Base-by-base conservation (phyloP, 2,113 vertebrate genomes). In the Haemorhous mexicanus region DNA sequence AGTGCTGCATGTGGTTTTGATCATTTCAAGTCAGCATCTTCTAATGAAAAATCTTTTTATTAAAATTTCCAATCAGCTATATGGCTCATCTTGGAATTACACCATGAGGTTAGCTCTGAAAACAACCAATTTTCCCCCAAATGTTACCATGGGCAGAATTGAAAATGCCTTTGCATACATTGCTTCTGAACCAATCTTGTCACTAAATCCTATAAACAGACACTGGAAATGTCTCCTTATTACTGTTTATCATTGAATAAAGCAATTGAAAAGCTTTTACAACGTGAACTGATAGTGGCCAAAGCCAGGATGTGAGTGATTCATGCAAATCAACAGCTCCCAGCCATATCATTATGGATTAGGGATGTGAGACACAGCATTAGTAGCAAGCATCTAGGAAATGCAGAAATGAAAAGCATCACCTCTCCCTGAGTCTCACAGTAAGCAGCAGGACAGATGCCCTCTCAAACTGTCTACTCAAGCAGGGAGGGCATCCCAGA, bases 221-320 rank as follows among this genome's bases (percentile, higher is more conserved):
- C 55, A 61, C 30, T 76, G 26, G 53, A 92, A 94, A 88, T 37
- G 50, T 21, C 85, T 95, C 63, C 43, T 85, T 90, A 73, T 27
- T 94, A 85, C 72, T 90, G 41, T 69, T 93, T 32, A 80, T 83
- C 88, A 80, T 4, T 59, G 68, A 62, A 80, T 62, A 86, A 92
- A 94, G 90, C 55, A 92, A 90, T 67, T 69, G 46, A 47, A 94
- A 93, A 80, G 59, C 90, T 93, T 90, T 93, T 77, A 93, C 59
- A 77, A n/a, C 23, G 56, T 46, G 75, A 93, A 86, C 55, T 43
- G 83, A 83, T 43, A 70, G 70, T 24, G 64, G 64, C 50, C 81
- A 94, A 91, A 94, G 68, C 47, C 78, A 85, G 59, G 70, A 90
- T 49, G 69, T 6, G 53, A 87, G 56, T 41, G 78, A 94, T 83